Conservation (phyloP, 1,140 invertebrate genomes). For the Leptinotarsa undecemlineata region DNA sequence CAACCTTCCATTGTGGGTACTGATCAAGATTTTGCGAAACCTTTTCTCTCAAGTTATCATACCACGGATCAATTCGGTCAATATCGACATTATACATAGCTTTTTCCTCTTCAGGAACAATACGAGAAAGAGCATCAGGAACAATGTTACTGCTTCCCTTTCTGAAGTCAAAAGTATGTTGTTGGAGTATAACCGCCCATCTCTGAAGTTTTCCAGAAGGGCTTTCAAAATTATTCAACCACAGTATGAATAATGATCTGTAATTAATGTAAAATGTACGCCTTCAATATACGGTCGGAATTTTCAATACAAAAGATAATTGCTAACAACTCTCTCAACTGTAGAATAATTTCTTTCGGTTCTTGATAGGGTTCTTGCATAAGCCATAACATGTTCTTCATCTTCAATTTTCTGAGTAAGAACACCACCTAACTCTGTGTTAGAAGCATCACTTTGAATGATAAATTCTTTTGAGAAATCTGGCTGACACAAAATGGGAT, state of each 20-base stretch:
- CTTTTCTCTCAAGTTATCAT: not conserved
- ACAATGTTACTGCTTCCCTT: constrained; percentile 50
- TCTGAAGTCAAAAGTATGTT: constrained; percentile 45
- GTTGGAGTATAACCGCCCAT: constrained; percentile 51
- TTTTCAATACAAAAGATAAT: not conserved
- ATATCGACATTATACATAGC: constrained; percentile 36
- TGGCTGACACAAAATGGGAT: constrained; percentile 40
- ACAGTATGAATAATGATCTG: constrained; percentile 58
- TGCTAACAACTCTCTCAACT: constrained; percentile 54
- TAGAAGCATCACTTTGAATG: constrained; percentile 39
- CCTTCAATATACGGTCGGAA: constrained; percentile 45
- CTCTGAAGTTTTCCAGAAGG: constrained; percentile 35
- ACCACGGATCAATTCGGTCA: constrained; percentile 13
- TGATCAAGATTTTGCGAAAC: constrained; percentile 4
- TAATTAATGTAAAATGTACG: constrained; percentile 55
- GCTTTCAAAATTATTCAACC: constrained; percentile 40
- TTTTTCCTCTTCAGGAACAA: constrained; percentile 21
- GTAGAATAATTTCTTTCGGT: constrained; percentile 54
- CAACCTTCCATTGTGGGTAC: constrained; percentile 11
- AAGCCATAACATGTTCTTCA: constrained; percentile 36
- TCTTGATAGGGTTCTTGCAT: constrained; percentile 44
- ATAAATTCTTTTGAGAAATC: constrained; percentile 37
- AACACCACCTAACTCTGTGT: constrained; percentile 35
- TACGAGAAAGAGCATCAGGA: constrained; percentile 32
- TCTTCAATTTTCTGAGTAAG: constrained; percentile 39